phyloP scores from a whole-genome alignment of 2,888 invertebrate species.

The Eilema griseolum region DNA sequence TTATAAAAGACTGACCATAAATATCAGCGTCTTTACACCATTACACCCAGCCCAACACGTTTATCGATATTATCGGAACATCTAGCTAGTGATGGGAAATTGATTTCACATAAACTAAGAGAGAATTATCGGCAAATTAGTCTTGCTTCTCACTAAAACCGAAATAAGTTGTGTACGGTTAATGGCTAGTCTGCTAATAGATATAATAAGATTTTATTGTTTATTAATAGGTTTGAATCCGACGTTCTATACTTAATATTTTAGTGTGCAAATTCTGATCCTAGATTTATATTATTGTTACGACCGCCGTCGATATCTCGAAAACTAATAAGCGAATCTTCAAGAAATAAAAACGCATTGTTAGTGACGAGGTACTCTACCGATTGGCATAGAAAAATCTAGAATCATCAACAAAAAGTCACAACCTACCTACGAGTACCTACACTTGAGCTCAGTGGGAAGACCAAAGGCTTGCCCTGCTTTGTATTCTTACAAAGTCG shows the following conservation, averaged over 20 bases:
- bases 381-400: too few species aligned
- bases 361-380: too few species aligned
- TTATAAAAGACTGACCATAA: slow-evolving; percentile 36
- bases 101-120: slow-evolving; percentile 67
- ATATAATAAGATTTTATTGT: not conserved
- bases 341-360: too few species aligned
- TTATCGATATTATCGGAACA: slow-evolving; percentile 63
- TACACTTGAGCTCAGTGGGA: too few species aligned
- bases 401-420: too few species aligned
- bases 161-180: not conserved
- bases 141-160: slow-evolving; percentile 48
- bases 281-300: not conserved
- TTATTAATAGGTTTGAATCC: not conserved
- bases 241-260: not conserved
- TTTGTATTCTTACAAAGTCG: too few species aligned
- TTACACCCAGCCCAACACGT: slow-evolving; percentile 46
- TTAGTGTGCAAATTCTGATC: not conserved
- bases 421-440: too few species aligned
- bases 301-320: too few species aligned
- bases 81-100: slow-evolving; percentile 74
- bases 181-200: not conserved
- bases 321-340: too few species aligned
- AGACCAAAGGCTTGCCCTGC: too few species aligned
- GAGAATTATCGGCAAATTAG: slow-evolving; percentile 66
- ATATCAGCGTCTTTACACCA: slow-evolving; percentile 51